phyloP scores from a whole-genome alignment of 2,113 vertebrate genomes.

The Hepsetus odoe region DNA sequence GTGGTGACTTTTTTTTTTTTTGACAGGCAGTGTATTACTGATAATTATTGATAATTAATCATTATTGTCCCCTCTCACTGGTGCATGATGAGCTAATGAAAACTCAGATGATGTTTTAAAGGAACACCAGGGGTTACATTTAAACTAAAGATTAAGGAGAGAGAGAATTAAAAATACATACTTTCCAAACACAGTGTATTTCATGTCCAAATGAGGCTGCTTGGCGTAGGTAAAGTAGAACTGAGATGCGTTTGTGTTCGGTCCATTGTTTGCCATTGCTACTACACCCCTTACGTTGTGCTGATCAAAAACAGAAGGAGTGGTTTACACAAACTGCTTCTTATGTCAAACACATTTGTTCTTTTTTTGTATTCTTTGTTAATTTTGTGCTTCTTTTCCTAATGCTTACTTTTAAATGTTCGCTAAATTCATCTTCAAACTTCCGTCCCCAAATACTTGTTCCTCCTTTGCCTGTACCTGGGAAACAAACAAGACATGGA shows the following conservation, averaged over 20 bases:
- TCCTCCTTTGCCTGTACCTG: conserved; percentile 95
- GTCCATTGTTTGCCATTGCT: conserved; percentile 96
- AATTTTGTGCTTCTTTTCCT: not conserved
- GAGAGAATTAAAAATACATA: conserved; percentile 67
- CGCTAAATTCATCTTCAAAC: conserved; percentile 96
- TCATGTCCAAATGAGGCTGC: conserved; percentile 97
- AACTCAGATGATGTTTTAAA: too few relatives aligned
- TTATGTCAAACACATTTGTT: not conserved
- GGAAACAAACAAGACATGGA: not conserved
- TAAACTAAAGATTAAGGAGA: not conserved
- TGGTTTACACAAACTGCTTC: not conserved
- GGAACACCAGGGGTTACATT: too few relatives aligned
- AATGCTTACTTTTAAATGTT: conserved; percentile 89
- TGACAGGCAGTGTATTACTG: too few relatives aligned
- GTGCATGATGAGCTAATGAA: too few relatives aligned
- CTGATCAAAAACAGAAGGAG: conserved; percentile 68
- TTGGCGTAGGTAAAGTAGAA: conserved; percentile 98
- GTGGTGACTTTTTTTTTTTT: too few relatives aligned
- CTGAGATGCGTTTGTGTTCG: conserved; percentile 93
- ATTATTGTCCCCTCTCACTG: too few relatives aligned
- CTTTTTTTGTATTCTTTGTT: not conserved
- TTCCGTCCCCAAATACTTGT: conserved; percentile 96
- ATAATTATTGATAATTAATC: too few relatives aligned
- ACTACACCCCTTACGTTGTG: conserved; percentile 95
- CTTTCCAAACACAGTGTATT: conserved; percentile 97